These are phyloP conservation scores for Loxodonta africana DNA, from an alignment of 2,113 vertebrate species.

Conservation along the genomic window DNA sequence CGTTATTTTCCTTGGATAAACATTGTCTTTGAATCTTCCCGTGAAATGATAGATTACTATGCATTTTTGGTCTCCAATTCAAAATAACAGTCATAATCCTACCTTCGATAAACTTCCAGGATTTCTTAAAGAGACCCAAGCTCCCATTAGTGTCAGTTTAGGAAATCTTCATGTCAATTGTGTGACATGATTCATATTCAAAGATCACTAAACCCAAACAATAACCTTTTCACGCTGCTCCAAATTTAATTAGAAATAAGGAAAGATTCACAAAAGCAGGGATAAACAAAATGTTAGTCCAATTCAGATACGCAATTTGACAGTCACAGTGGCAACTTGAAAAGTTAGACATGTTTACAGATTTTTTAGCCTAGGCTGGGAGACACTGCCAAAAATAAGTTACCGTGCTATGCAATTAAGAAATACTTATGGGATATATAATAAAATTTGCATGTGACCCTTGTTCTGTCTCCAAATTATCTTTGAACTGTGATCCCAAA, in stretches of 20 bases:
- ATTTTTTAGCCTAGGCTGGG: background rate
- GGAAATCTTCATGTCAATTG: slow-evolving; percentile 39
- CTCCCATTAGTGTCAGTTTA: slow-evolving; percentile 55
- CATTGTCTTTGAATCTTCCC: slow-evolving; percentile 61
- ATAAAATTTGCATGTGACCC: background rate
- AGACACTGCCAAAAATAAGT: slow-evolving; percentile 38
- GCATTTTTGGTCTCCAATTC: slow-evolving; percentile 28
- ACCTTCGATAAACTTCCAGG: slow-evolving; percentile 17
- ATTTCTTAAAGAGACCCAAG: slow-evolving; percentile 44
- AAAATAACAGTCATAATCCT: slow-evolving; percentile 60
- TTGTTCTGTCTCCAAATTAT: background rate
- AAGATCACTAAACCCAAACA: slow-evolving; percentile 61
- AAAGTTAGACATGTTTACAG: slow-evolving; percentile 13
- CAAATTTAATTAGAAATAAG: slow-evolving; percentile 71
- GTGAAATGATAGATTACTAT: slow-evolving; percentile 53
- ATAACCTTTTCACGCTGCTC: slow-evolving; percentile 59
- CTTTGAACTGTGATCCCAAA: background rate
- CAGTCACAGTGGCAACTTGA: background rate
- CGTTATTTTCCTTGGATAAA: slow-evolving; percentile 57
- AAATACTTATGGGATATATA: slow-evolving; percentile 22
- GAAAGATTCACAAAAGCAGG: background rate
- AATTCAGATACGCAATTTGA: slow-evolving; percentile 33
- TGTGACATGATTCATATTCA: slow-evolving; percentile 58
- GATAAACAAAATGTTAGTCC: slow-evolving; percentile 31
- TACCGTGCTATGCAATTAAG: background rate